A percentile compares a stretch with the other conserved stretches of the same genome.
phyloP scores from a whole-genome alignment of 2,888 invertebrate species.

The Acholoe squamosa region DNA sequence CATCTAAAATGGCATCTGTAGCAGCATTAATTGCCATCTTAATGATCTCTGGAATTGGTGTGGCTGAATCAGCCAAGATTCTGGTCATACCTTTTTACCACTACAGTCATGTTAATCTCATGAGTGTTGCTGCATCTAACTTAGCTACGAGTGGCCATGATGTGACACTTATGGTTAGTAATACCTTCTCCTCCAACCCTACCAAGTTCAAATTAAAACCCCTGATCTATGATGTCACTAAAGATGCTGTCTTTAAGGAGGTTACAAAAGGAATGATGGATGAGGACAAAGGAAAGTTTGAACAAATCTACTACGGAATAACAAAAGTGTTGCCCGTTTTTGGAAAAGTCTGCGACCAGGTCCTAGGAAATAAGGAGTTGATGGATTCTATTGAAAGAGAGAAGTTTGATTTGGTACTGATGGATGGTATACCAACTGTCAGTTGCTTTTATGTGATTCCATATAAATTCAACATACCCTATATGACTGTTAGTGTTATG shows the following conservation, averaged over 20 bases:
- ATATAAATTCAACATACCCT: conserved; percentile 37
- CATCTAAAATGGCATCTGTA: no score
- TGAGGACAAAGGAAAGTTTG: not conserved
- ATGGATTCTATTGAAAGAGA: not conserved
- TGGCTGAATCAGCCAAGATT: not conserved
- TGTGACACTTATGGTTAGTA: not conserved
- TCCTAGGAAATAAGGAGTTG: not conserved
- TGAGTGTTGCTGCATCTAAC: not conserved
- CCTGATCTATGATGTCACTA: not conserved
- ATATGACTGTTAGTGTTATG: not conserved
- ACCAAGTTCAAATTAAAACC: not conserved
- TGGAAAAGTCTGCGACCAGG: not conserved
- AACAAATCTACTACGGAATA: not conserved
- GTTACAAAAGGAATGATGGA: not conserved
- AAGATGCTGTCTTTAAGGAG: not conserved
- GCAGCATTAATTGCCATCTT: no score
- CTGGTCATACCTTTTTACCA: conserved; percentile 17
- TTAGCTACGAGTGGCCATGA: not conserved
- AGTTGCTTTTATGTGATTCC: conserved; percentile 27
- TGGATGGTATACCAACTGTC: not conserved
- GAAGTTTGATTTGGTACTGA: conserved; percentile 13
- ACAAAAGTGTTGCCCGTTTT: not conserved
- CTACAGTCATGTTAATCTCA: conserved; percentile 38
- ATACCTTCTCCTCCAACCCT: not conserved
- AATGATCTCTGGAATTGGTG: no score